A percentile compares a stretch with the other conserved stretches of the same genome.
Evolutionary conservation across 2,797 vertebrate genomes (phyloP).

Genomic region (Alauda arvensis): DNA sequence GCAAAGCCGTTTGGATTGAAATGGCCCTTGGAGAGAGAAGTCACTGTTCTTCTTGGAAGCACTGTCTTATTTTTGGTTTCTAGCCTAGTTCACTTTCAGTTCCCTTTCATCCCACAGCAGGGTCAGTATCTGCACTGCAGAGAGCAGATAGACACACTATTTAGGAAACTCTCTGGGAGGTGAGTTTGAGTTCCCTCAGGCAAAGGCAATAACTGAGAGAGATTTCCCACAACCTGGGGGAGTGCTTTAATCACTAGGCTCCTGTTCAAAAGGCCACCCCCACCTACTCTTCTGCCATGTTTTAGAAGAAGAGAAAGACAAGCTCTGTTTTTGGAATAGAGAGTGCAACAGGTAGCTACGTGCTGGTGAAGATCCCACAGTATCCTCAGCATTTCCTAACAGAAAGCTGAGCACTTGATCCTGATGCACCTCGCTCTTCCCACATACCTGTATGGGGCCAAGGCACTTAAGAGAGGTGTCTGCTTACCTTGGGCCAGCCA

Average conservation of each 20-base stretch:
- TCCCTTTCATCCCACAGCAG: background rate
- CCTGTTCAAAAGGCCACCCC: constrained; percentile 46
- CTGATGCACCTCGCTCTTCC: constrained; percentile 4
- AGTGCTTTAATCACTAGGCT: constrained; percentile 53
- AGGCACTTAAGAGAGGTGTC: constrained; percentile 42
- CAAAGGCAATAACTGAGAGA: constrained; percentile 14
- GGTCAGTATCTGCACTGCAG: background rate
- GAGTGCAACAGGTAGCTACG: constrained; percentile 43
- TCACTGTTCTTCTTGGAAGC: background rate
- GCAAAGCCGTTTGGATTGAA: background rate
- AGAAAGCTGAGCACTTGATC: constrained; percentile 26
- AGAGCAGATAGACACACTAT: background rate
- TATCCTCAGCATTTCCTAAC: constrained; percentile 55
- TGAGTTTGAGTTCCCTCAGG: constrained; percentile 44
- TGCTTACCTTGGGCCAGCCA: constrained; percentile 56
- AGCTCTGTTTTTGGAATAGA: constrained; percentile 30
- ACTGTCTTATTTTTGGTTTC: background rate
- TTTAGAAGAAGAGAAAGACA: constrained; percentile 12
- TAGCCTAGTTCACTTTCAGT: background rate
- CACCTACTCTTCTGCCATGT: constrained; percentile 24
- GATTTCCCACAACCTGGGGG: constrained; percentile 46
- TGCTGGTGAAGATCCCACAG: constrained; percentile 44
- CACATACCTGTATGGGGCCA: constrained; percentile 33
- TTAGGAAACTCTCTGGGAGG: constrained; percentile 52
- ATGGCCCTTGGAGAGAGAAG: background rate